These are phyloP conservation scores for Thecophora atra DNA, from an alignment of 2,888 invertebrate genomes.

Conservation along the genomic window DNA sequence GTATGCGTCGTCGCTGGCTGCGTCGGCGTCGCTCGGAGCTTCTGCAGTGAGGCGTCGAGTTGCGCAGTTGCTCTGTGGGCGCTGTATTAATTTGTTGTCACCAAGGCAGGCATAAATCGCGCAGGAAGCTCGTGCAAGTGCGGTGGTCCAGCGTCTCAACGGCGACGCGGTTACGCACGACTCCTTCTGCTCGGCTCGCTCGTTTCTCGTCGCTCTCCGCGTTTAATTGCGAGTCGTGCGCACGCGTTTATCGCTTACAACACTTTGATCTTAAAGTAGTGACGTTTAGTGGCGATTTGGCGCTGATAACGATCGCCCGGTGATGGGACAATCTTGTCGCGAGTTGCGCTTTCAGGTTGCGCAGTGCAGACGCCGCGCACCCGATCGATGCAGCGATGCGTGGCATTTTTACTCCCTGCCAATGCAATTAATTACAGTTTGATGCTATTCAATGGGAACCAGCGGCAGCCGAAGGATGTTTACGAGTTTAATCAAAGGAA, in stretches of 20 bases:
- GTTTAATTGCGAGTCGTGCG: constrained; percentile 61
- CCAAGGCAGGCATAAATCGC: constrained; percentile 56
- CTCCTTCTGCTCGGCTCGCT: background rate
- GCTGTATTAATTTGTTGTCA: constrained; percentile 66
- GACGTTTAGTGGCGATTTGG: constrained; percentile 65
- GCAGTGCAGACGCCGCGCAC: background rate
- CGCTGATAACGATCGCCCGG: constrained; percentile 61
- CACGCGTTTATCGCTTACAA: constrained; percentile 54
- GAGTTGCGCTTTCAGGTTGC: constrained; percentile 51
- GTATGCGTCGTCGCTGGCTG: background rate
- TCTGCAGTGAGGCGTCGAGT: constrained; percentile 14
- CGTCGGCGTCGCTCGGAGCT: background rate
- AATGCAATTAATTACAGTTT: background rate
- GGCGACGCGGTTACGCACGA: background rate
- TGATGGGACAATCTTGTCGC: constrained; percentile 64
- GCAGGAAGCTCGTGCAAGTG: constrained; percentile 8
- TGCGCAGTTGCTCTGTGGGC: constrained; percentile 31
- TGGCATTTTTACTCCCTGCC: background rate
- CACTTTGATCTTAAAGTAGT: constrained; percentile 65
- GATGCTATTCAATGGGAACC: background rate
- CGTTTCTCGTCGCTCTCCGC: constrained; percentile 30
- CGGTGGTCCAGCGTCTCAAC: constrained; percentile 29
- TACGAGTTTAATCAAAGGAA: too few relatives aligned
- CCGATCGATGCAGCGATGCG: background rate
- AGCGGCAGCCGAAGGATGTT: background rate